These are phyloP conservation scores for Aselliscus stoliczkanus DNA, from an alignment of 2,797 vertebrate genomes.

Conservation along the genomic window DNA sequence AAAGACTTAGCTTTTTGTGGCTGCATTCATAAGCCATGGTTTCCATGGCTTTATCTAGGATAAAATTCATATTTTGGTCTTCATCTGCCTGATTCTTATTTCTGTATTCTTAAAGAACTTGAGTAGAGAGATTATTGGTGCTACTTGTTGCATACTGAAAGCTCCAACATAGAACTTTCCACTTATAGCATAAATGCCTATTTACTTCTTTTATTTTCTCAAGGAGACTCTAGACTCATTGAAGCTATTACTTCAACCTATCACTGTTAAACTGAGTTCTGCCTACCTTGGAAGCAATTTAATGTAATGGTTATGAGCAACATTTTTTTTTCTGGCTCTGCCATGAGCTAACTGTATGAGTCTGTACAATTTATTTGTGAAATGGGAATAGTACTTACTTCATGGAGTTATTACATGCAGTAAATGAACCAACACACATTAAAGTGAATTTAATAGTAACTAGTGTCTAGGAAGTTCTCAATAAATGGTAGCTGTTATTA, in stretches of 20 bases:
- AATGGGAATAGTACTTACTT: not conserved
- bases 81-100: not conserved
- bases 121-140: not conserved
- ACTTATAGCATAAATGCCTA: not conserved
- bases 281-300: not conserved
- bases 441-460: constrained; percentile 25
- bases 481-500: not conserved
- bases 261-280: not conserved
- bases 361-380: constrained; percentile 4
- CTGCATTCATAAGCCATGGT: not conserved
- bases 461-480: not conserved
- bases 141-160: not conserved
- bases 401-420: not conserved
- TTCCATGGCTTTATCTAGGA: not conserved
- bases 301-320: not conserved
- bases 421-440: not conserved
- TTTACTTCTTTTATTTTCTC: constrained; percentile 5
- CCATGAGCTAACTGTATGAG: not conserved
- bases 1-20: not conserved
- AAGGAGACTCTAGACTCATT: not conserved
- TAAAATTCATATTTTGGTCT: not conserved
- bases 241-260: not conserved
- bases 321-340: not conserved
- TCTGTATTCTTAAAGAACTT: not conserved
- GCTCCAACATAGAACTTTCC: not conserved